Evolutionary conservation across 1,140 invertebrate species (phyloP).

Genomic region (Pinna nobilis): DNA sequence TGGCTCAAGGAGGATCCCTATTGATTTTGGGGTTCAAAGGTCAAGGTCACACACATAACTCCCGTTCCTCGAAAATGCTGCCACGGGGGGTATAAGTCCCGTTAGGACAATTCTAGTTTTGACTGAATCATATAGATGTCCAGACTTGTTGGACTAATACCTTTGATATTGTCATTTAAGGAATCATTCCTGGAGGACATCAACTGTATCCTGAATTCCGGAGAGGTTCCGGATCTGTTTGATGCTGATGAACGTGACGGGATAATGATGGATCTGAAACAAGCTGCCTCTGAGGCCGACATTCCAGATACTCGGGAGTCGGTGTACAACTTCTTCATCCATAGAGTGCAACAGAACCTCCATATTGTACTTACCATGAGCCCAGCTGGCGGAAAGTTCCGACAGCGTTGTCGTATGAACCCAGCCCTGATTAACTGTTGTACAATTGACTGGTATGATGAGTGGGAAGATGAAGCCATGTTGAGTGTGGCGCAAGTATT

Average conservation of each 20-base stretch:
- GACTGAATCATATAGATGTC: too few relatives aligned
- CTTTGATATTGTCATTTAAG: conserved; percentile 48
- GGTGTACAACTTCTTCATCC: conserved; percentile 73
- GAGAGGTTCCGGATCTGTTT: conserved; percentile 74
- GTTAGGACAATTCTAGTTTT: too few relatives aligned
- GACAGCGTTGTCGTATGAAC: conserved; percentile 77
- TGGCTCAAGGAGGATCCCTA: too few relatives aligned
- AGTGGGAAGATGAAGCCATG: conserved; percentile 73
- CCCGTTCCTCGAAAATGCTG: too few relatives aligned
- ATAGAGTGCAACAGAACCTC: conserved; percentile 69
- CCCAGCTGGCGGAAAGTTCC: conserved; percentile 80
- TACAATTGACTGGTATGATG: conserved; percentile 75
- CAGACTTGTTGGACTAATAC: too few relatives aligned
- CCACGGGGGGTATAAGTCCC: too few relatives aligned
- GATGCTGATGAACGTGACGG: conserved; percentile 74
- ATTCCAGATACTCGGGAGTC: conserved; percentile 68
- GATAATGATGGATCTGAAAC: conserved; percentile 73
- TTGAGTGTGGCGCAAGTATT: conserved; percentile 81
- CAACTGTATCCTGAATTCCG: conserved; percentile 74
- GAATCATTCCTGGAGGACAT: conserved; percentile 75
- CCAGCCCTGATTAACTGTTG: conserved; percentile 74
- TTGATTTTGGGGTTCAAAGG: too few relatives aligned
- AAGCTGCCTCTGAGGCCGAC: conserved; percentile 64
- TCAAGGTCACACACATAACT: too few relatives aligned
- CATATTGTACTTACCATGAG: conserved; percentile 74